Conservation (phyloP, 2,113 vertebrate species). For the human (Homo sapiens) region DNA sequence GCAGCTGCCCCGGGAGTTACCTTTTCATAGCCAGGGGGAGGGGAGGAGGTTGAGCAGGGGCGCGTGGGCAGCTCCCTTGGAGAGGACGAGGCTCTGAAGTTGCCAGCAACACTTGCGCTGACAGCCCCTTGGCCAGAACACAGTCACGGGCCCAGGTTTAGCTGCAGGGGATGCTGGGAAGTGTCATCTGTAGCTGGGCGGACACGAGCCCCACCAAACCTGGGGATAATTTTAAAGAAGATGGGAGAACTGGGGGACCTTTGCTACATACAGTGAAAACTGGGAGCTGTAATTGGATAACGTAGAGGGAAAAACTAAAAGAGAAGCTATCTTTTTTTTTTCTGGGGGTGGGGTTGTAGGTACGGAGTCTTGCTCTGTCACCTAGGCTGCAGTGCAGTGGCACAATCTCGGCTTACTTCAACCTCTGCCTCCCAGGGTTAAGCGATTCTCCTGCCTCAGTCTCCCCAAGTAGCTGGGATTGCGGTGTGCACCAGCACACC, state of each 20-base stretch:
- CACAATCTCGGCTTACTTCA: too few relatives aligned
- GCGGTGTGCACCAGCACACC: too few relatives aligned
- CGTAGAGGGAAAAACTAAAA: fast-evolving
- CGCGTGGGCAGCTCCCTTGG: fast-evolving
- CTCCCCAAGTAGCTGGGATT: too few relatives aligned
- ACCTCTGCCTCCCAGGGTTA: too few relatives aligned
- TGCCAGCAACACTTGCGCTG: fast-evolving
- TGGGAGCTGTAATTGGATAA: fast-evolving
- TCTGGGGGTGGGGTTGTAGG: too few relatives aligned
- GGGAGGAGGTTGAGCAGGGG: not conserved
- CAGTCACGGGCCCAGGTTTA: not conserved
- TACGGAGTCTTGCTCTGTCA: too few relatives aligned
- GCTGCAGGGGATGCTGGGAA: not conserved
- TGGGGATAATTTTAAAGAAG: not conserved
- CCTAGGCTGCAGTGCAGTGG: too few relatives aligned
- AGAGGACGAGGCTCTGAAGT: too few relatives aligned
- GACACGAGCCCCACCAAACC: not conserved
- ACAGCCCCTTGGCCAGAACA: too few relatives aligned
- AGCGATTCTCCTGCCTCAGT: too few relatives aligned
- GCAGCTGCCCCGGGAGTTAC: fast-evolving
- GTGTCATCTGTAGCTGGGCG: not conserved
- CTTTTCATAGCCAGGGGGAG: not conserved
- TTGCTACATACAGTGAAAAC: fast-evolving
- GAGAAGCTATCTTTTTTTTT: not conserved
- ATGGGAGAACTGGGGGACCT: not conserved